Evolutionary conservation across 2,113 vertebrate genomes (phyloP).

Genomic region (Perca schrenkii): DNA sequence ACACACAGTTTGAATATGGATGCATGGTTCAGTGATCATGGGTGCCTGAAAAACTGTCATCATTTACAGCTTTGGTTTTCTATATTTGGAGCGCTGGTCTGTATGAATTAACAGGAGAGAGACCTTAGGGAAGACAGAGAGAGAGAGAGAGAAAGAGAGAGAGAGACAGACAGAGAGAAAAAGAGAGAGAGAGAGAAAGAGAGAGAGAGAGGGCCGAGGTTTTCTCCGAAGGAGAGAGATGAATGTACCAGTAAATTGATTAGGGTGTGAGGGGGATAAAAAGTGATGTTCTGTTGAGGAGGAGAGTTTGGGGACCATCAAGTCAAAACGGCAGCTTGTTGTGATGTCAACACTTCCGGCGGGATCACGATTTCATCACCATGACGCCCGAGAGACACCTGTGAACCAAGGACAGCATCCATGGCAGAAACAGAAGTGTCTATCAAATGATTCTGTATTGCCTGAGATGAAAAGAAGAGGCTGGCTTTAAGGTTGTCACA

Average conservation of each 20-base stretch:
- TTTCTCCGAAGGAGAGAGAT: constrained; percentile 43
- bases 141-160: background rate
- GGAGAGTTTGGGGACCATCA: constrained; percentile 25
- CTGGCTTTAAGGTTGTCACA: background rate
- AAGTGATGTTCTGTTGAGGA: constrained; percentile 11
- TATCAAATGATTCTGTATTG: background rate
- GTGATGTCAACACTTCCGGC: constrained; percentile 23
- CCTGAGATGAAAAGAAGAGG: background rate
- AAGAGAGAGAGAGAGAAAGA: background rate
- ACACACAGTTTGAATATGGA: constrained; percentile 11
- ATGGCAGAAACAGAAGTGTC: background rate
- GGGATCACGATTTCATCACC: background rate
- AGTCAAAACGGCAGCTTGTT: constrained; percentile 25
- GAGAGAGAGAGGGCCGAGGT: background rate
- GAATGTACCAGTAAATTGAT: constrained; percentile 49
- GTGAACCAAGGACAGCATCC: background rate
- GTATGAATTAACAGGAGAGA: constrained; percentile 29
- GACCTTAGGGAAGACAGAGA: constrained; percentile 5
- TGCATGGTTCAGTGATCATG: constrained; percentile 9
- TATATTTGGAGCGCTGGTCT: constrained; percentile 26
- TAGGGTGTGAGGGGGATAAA: constrained; percentile 10
- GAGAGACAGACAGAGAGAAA: background rate
- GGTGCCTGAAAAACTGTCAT: constrained; percentile 14
- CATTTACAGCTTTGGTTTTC: constrained; percentile 13
- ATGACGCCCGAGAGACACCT: background rate